Conservation (phyloP, 2,888 invertebrate genomes). For the Eupithecia dodoneata region DNA sequence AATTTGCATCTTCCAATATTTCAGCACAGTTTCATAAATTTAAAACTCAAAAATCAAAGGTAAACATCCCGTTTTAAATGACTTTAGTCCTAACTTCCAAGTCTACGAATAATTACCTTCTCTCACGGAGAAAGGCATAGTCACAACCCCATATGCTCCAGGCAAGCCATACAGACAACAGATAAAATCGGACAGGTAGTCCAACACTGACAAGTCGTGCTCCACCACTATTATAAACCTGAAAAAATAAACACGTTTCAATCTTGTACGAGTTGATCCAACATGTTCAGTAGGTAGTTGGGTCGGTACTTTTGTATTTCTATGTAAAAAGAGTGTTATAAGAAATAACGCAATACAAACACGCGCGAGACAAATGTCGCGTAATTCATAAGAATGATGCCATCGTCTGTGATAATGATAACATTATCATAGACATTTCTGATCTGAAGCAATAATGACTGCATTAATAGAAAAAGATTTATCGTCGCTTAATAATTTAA, state of each 20-base stretch:
- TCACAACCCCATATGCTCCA: conserved; percentile 99
- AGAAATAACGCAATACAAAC: background rate
- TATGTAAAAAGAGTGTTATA: background rate
- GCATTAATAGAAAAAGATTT: background rate
- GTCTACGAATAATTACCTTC: conserved; percentile 89
- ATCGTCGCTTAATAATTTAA: too few relatives aligned
- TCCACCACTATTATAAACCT: conserved; percentile 99
- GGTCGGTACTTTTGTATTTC: background rate
- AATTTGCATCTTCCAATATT: too few relatives aligned
- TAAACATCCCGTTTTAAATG: too few relatives aligned
- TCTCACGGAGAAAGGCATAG: conserved; percentile 99
- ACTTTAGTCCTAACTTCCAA: background rate
- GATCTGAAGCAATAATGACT: background rate
- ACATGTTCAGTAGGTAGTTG: background rate
- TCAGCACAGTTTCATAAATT: too few relatives aligned
- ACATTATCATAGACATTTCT: too few relatives aligned
- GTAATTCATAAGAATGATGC: background rate
- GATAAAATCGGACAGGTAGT: conserved; percentile 99
- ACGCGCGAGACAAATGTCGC: background rate
- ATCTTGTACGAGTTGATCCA: background rate
- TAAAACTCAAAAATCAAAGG: too few relatives aligned
- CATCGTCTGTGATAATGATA: too few relatives aligned
- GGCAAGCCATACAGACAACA: conserved; percentile 99
- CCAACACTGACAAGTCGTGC: conserved; percentile 99
- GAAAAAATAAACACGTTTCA: conserved; percentile 44